Conservation (phyloP, 2,797 vertebrate genomes). For the Numenius phaeopus region DNA sequence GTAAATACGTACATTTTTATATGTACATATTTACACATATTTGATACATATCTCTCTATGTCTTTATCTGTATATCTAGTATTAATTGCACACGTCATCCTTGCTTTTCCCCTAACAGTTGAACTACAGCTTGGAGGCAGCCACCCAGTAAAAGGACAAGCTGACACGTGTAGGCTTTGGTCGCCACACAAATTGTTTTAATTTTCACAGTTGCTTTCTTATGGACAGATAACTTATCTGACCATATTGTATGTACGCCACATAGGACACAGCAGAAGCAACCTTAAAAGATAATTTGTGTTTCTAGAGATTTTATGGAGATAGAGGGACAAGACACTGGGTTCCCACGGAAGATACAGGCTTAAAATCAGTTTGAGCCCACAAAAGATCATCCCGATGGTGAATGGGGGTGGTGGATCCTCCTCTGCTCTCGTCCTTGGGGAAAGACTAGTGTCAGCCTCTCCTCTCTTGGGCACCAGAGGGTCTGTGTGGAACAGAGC, state of each 20-base stretch:
- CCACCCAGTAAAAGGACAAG: not conserved
- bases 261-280: not conserved
- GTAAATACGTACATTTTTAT: not conserved
- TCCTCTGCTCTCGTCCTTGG: not conserved
- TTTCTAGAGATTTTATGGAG: not conserved
- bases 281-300: not conserved
- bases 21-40: not conserved
- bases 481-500: not conserved
- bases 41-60: not conserved
- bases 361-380: not conserved
- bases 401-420: not conserved
- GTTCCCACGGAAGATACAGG: not conserved
- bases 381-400: not conserved
- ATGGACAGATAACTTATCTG: not conserved
- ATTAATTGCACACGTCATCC: not conserved
- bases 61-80: not conserved
- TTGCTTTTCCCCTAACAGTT: not conserved
- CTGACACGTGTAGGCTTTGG: not conserved
- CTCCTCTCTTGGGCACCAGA: not conserved
- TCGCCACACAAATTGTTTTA: not conserved
- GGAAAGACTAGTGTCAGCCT: not conserved
- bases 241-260: rapidly evolving
- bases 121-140: not conserved
- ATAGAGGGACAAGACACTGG: not conserved
- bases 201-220: not conserved